These are phyloP conservation scores for Chaetophractus vellerosus DNA, from an alignment of 2,797 vertebrate species.

Conservation along the genomic window DNA sequence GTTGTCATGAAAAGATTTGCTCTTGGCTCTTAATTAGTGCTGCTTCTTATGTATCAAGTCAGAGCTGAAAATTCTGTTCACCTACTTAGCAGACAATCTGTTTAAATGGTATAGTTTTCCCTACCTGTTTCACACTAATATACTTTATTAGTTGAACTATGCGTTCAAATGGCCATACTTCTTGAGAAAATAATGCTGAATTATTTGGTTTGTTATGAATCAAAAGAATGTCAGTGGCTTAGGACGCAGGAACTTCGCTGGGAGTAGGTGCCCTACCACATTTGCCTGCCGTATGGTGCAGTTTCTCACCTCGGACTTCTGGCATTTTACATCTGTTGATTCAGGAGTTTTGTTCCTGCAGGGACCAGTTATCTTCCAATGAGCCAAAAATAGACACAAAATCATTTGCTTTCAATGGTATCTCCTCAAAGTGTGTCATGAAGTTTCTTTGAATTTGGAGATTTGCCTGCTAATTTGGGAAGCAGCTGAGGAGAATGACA, in stretches of 20 bases:
- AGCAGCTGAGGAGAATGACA: neutral
- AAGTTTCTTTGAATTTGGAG: slow-evolving; percentile 73
- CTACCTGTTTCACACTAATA: slow-evolving; percentile 17
- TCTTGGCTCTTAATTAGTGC: slow-evolving; percentile 28
- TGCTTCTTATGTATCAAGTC: slow-evolving; percentile 30
- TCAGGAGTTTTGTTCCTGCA: slow-evolving; percentile 51
- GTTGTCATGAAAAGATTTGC: neutral
- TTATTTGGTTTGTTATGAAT: slow-evolving; percentile 26
- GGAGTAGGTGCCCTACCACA: neutral
- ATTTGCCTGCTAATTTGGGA: slow-evolving; percentile 75
- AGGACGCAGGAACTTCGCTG: neutral
- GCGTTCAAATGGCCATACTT: neutral
- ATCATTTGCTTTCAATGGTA: slow-evolving; percentile 53
- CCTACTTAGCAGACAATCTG: neutral
- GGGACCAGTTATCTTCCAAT: slow-evolving; percentile 58
- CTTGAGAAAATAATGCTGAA: slow-evolving; percentile 19
- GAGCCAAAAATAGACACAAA: slow-evolving; percentile 70
- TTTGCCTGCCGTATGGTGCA: neutral
- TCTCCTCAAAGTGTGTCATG: slow-evolving; percentile 66
- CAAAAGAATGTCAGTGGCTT: neutral
- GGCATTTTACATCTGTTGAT: neutral
- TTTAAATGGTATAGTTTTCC: neutral
- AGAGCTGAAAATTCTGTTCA: slow-evolving; percentile 47
- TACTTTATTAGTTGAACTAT: no score
- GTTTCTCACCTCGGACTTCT: slow-evolving; percentile 59